Evolutionary conservation across 2,113 vertebrate genomes (phyloP), one percentile per base, ranked within the genome.

Genomic region (Rhinolophus sinicus): DNA sequence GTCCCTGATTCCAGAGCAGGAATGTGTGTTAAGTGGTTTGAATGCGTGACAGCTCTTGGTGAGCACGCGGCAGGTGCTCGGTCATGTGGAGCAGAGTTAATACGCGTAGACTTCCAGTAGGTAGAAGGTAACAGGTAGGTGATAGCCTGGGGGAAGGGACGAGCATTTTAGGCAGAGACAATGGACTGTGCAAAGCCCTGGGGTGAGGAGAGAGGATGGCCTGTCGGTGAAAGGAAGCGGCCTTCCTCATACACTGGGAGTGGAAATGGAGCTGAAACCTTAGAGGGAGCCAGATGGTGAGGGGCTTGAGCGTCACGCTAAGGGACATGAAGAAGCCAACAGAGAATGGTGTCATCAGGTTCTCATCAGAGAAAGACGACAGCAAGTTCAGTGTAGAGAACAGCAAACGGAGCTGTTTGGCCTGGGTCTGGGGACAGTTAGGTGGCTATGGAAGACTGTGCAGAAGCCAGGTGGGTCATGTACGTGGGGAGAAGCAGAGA

Each of bases 401-500:
- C 5, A 6, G 19, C 40, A 44, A 44, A 1, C 40, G 6, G 40
- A 2, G 1, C 19, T 2, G 8, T 26, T 13, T 33, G 60, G 9
- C 5, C 24, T 8, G 14, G 11, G 65, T 19, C 12, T 2, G 40
- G 30, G 30, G 22, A 15, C 21, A 5, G 1, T 0, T 3, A 6
- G 78, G 35, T 14, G 3, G 11, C 62, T 30, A 0, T 6, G 16
- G 13, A 38, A 40, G 35, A 19, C 0, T 0, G 15, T 4, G 2
- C 18, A 21, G 7, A 8, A 24, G 7, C 0, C 15, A 0, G 6
- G 3, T 11, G 4, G 0, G 7, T 24, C 14, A 35, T 52, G 0
- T 0, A 16, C 30, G 8, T 3, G 35, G 52, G 22, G 2, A 3
- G 4, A 54, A 35, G 8, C 4, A 4, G 47, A 54, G 5, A 19